Evolutionary conservation across 2,797 vertebrate species (phyloP).

Genomic region (Pantherophis alleghaniensis): DNA sequence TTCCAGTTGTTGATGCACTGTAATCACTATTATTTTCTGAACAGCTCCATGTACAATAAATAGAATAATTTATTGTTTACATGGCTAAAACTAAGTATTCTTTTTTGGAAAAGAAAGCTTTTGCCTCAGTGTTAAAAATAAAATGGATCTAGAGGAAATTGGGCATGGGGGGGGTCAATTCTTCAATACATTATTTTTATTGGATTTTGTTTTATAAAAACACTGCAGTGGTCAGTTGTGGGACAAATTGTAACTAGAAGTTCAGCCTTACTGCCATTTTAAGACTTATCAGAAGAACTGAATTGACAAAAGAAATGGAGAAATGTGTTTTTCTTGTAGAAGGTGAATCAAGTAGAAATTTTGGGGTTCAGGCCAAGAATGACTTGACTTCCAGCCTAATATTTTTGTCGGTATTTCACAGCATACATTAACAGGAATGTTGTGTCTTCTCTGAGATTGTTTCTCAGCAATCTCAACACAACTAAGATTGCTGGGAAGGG

Average conservation of each 20-base stretch:
- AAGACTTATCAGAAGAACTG: background rate
- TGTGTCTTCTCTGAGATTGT: background rate
- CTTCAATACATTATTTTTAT: background rate
- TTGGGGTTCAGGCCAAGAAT: background rate
- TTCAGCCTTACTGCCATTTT: background rate
- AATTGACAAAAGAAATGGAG: background rate
- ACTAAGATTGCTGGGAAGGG: background rate
- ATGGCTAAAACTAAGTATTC: background rate
- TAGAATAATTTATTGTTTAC: constrained; percentile 16
- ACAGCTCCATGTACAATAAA: background rate
- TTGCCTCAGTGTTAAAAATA: background rate
- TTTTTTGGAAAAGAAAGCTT: background rate
- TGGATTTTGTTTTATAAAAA: background rate
- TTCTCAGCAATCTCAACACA: background rate
- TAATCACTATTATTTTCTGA: constrained; percentile 19
- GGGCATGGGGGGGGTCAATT: background rate
- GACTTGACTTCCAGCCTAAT: background rate
- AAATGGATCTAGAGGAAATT: background rate
- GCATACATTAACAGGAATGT: background rate
- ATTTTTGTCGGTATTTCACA: background rate
- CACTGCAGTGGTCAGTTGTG: background rate
- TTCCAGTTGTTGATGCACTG: constrained; percentile 7
- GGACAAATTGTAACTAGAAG: background rate
- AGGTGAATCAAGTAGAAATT: background rate
- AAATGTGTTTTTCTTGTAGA: background rate